phyloP scores from a whole-genome alignment of 2,888 invertebrate genomes.

The Euclidia mi region DNA sequence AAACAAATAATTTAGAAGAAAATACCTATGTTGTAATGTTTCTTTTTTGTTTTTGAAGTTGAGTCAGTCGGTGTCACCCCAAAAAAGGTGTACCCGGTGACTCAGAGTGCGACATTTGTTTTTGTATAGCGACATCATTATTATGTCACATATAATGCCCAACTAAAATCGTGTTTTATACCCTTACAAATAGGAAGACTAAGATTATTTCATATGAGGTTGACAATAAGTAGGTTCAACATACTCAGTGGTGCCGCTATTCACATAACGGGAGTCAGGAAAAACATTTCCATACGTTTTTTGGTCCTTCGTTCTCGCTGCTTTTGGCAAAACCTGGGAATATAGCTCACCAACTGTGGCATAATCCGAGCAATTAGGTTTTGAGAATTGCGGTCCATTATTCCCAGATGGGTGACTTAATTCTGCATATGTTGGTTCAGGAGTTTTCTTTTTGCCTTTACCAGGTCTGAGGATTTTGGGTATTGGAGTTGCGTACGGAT shows the following conservation, averaged over 20 bases:
- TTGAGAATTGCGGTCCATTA: not conserved
- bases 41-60: no score
- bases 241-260: conserved; percentile 1
- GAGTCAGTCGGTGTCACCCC: no score
- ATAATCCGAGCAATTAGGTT: not conserved
- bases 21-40: no score
- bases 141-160: no score
- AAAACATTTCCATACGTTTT: not conserved
- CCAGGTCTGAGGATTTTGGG: not conserved
- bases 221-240: not conserved
- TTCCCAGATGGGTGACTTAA: not conserved
- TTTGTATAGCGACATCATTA: no score
- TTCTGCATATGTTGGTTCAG: not conserved
- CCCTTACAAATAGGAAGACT: no score
- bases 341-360: not conserved
- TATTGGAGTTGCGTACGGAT: not conserved
- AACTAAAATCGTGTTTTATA: no score
- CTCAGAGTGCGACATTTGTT: no score
- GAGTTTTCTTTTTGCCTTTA: not conserved
- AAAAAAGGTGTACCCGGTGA: no score
- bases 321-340: not conserved
- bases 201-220: not conserved
- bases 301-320: not conserved
- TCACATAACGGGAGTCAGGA: not conserved
- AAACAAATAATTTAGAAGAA: no score